A percentile compares a stretch with the other conserved stretches of the same genome.
phyloP scores from a whole-genome alignment of 92 coral and sea anemone species.

The Paragorgia papillata region DNA sequence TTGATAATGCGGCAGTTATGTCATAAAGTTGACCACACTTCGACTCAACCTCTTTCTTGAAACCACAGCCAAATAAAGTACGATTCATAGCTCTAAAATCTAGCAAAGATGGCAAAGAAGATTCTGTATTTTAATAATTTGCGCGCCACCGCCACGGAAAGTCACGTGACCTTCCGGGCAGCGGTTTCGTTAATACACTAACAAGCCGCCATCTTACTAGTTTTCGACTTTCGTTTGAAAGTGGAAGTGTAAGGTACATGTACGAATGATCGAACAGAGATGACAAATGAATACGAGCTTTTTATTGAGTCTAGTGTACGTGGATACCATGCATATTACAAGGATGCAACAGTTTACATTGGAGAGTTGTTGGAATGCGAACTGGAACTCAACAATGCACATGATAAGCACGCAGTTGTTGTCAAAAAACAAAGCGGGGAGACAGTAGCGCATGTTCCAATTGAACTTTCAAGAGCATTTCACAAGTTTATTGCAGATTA shows the following conservation, averaged over 20 bases:
- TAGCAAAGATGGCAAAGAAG: background rate
- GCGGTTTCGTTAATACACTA: no score
- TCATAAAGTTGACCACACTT: slow-evolving; percentile 40
- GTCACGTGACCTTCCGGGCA: no score
- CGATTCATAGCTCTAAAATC: slow-evolving; percentile 25
- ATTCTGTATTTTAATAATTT: slow-evolving; percentile 12
- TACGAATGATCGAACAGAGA: no score
- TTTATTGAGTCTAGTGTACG: slow-evolving; percentile 37
- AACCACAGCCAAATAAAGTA: slow-evolving; percentile 35
- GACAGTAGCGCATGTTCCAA: no score
- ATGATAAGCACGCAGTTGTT: no score
- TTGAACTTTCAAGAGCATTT: no score
- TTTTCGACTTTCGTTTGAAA: slow-evolving; percentile 15
- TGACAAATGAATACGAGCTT: no score
- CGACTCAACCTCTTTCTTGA: slow-evolving; percentile 35
- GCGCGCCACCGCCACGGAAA: no score
- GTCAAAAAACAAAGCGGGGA: slow-evolving; percentile 55
- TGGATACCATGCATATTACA: slow-evolving; percentile 48
- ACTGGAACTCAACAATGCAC: no score
- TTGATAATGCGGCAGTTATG: slow-evolving; percentile 22
- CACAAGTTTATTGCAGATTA: no score
- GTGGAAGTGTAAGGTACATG: slow-evolving; percentile 34
- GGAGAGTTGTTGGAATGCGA: slow-evolving; percentile 37
- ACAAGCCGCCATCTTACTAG: no score
- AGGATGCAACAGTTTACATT: slow-evolving; percentile 26